phyloP scores from a whole-genome alignment of 2,797 vertebrate genomes.

The Myotis planiceps region DNA sequence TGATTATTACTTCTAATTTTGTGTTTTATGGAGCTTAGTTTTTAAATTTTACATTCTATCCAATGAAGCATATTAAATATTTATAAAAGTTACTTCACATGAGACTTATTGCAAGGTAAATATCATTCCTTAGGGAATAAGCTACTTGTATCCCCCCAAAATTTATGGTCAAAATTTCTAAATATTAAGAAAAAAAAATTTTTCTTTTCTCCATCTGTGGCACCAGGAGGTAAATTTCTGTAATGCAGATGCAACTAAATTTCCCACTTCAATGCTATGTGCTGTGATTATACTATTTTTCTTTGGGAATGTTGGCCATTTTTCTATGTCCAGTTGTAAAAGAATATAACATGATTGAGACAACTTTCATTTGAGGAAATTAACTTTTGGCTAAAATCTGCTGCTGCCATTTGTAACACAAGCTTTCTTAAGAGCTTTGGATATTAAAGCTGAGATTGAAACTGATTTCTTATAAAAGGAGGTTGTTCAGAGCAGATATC shows the following conservation, averaged over 20 bases:
- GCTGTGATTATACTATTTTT: not conserved
- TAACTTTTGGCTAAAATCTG: slow-evolving; percentile 48
- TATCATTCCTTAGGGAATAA: not conserved
- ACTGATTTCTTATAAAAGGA: slow-evolving; percentile 30
- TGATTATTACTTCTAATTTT: slow-evolving; percentile 66
- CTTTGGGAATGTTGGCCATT: not conserved
- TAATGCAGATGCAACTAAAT: not conserved
- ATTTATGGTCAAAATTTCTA: not conserved
- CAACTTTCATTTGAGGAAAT: slow-evolving; percentile 56
- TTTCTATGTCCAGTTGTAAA: slow-evolving; percentile 2
- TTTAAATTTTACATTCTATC: slow-evolving; percentile 69
- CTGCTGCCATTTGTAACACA: slow-evolving; percentile 16
- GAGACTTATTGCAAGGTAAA: not conserved
- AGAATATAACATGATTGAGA: not conserved
- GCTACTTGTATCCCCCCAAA: not conserved
- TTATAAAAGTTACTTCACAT: slow-evolving; percentile 23
- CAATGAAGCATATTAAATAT: slow-evolving; percentile 37
- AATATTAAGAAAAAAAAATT: not conserved
- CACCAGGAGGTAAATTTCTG: not conserved
- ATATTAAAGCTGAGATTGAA: slow-evolving; percentile 62
- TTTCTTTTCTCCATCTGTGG: not conserved
- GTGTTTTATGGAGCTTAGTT: slow-evolving; percentile 69
- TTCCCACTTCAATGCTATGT: not conserved
- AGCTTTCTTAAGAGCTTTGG: slow-evolving; percentile 33
- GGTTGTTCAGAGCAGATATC: not conserved